Evolutionary conservation across 2,888 invertebrate species (phyloP), one percentile per base, ranked within the genome.

Genomic region (Cerceris ruficornis): DNA sequence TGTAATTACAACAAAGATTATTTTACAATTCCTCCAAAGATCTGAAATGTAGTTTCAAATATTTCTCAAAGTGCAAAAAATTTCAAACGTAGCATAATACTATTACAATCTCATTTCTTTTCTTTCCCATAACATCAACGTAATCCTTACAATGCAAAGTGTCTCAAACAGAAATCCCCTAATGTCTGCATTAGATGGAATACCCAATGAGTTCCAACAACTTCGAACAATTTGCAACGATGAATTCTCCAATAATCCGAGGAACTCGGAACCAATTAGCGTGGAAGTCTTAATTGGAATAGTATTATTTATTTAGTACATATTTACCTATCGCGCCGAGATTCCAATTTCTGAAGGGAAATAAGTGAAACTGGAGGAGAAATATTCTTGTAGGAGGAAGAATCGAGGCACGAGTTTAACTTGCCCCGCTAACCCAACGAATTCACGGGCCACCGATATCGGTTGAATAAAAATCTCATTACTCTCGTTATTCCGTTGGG

Each of bases 381-480:
- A 28, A 14, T n/a, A 49, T 28, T 28, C 28, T 28, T 28, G 28
- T 28, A 28, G 28, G 28, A 28, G 28, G 15, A 58, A 52, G 75
- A 75, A 69, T 60, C 59, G 46, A 13, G 41, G 52, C 17, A 52
- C 15, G 49, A 60, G 59, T 46, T 4, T 11, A 46, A 43, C 74
- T 66, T 74, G 74, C 66, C 43, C 28, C 61, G 8, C 52, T 39
- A 46, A 2, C 2, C 59, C 66, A 54, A 66, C 66, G 41, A 66
- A 70, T 67, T 77, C 67, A 15, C 67, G 43, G 52, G 67, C 77
- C 70, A 67, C 58, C 62, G 58, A 76, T 76, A 76, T 76, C 69
- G 50, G 52, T 5, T 57, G 61, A 71, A 71, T 66, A 65, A 64
- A 76, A 66, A 76, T 76, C 70, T 77, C 77, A 61, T 77, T 77